Conservation (phyloP, 2,888 invertebrate genomes). For the Cloeon dipterum region DNA sequence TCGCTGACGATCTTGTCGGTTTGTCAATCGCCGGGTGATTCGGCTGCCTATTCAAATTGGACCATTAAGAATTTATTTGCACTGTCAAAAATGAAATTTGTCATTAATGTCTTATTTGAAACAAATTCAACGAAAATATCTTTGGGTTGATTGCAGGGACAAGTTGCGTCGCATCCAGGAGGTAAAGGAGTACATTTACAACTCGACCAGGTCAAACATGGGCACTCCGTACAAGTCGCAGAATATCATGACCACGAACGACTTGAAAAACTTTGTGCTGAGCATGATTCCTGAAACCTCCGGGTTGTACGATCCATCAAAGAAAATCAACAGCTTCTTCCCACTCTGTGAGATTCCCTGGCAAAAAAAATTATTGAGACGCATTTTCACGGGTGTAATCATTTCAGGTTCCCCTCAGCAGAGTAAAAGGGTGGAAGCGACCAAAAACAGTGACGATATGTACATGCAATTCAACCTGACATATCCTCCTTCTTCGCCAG, state of each 20-base stretch:
- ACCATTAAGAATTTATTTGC: too few relatives aligned
- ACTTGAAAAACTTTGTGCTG: slow-evolving; percentile 7
- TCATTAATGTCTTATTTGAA: too few relatives aligned
- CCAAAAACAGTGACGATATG: slow-evolving; percentile 27
- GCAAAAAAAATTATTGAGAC: too few relatives aligned
- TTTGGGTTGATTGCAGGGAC: too few relatives aligned
- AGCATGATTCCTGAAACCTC: slow-evolving; percentile 6
- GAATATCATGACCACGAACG: slow-evolving; percentile 1
- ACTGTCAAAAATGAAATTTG: too few relatives aligned
- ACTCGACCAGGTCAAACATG: slow-evolving; percentile 5
- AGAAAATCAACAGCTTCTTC: slow-evolving; percentile 20
- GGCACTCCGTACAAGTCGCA: slow-evolving; percentile 1
- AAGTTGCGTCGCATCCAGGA: slow-evolving; percentile 9
- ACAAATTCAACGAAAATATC: too few relatives aligned
- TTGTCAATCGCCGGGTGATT: too few relatives aligned
- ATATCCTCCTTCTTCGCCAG: slow-evolving; percentile 17
- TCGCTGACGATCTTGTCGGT: too few relatives aligned
- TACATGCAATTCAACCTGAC: slow-evolving; percentile 30
- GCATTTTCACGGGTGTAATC: too few relatives aligned
- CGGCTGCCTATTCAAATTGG: too few relatives aligned
- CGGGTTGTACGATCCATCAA: slow-evolving; percentile 15
- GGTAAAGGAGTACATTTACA: slow-evolving; percentile 9
- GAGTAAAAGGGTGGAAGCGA: slow-evolving; percentile 27
- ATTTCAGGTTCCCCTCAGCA: slow-evolving; percentile 27
- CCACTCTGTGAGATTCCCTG: slow-evolving; percentile 19